Conservation (phyloP, 2,888 invertebrate species). For the Lagria hirta region DNA sequence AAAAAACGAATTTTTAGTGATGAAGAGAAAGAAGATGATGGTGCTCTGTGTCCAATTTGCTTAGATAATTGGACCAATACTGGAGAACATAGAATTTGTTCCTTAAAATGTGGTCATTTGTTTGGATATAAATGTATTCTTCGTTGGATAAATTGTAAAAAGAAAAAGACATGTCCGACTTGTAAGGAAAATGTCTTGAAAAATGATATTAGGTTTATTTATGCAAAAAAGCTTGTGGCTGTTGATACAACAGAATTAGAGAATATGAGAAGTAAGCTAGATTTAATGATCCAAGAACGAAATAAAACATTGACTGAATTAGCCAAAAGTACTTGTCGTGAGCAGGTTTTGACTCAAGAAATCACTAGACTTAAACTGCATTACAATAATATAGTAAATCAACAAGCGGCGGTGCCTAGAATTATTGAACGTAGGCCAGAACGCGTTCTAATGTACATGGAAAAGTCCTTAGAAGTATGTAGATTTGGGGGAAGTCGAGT, state of each 20-base stretch:
- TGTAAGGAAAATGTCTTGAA: constrained; percentile 68
- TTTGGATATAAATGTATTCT: constrained; percentile 82
- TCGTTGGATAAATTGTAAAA: constrained; percentile 67
- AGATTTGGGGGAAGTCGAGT: constrained; percentile 78
- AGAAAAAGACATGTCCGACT: constrained; percentile 77
- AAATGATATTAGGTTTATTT: constrained; percentile 64
- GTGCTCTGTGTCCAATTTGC: constrained; percentile 82
- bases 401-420: constrained; percentile 3
- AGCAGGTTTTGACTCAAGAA: constrained; percentile 52
- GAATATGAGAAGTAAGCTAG: constrained; percentile 63
- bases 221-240: constrained; percentile 73
- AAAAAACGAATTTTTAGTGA: constrained; percentile 32
- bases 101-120: constrained; percentile 88
- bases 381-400: constrained; percentile 28
- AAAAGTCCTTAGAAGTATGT: constrained; percentile 67
- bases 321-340: constrained; percentile 54
- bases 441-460: constrained; percentile 57
- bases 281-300: constrained; percentile 60
- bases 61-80: constrained; percentile 84
- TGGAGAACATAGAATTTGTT: constrained; percentile 83
- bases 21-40: constrained; percentile 62
- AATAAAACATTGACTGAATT: constrained; percentile 65
- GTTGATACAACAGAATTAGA: constrained; percentile 79
- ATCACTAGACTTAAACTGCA: constrained; percentile 42
- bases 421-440: constrained; percentile 3